A percentile compares a stretch with the other conserved stretches of the same genome.
phyloP scores from a whole-genome alignment of 2,113 vertebrate genomes.

The Cranoglanis bouderius region DNA sequence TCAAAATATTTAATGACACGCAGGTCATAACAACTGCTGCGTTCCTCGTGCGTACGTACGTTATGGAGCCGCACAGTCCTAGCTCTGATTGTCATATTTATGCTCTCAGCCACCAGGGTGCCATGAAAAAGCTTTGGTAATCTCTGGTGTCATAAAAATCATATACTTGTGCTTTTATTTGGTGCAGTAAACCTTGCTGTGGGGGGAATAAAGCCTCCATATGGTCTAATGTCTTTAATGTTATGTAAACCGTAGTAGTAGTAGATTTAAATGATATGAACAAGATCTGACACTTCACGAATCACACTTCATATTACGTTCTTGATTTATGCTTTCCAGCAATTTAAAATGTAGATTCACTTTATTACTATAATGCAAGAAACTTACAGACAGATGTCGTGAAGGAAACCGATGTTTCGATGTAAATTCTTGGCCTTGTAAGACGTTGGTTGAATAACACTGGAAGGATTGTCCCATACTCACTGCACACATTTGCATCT shows the following conservation, averaged over 20 bases:
- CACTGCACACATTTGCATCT: not conserved
- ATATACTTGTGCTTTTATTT: conserved; percentile 73
- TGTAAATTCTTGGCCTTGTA: too few species aligned
- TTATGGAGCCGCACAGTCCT: not conserved
- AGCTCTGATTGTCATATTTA: conserved; percentile 72
- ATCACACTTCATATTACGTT: conserved; percentile 39
- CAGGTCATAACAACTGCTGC: conserved; percentile 10
- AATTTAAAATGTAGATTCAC: conserved; percentile 41
- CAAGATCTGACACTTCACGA: conserved; percentile 53
- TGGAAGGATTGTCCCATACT: not conserved
- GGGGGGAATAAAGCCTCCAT: conserved; percentile 73
- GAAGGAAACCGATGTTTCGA: not conserved
- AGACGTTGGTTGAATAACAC: not conserved
- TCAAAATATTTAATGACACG: conserved; percentile 45
- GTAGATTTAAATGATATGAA: conserved; percentile 60
- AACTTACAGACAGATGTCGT: conserved; percentile 18
- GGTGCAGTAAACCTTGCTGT: conserved; percentile 66
- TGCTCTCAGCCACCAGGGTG: conserved; percentile 65
- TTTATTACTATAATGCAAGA: conserved; percentile 30
- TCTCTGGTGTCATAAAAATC: conserved; percentile 72
- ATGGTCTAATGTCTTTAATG: conserved; percentile 68
- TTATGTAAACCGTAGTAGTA: conserved; percentile 61
- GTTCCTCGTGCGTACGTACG: not conserved
- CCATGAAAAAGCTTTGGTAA: conserved; percentile 68
- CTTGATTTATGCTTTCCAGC: conserved; percentile 39